phyloP scores from a whole-genome alignment of 2,797 vertebrate species.

The Myiothlypis chrysogaster region DNA sequence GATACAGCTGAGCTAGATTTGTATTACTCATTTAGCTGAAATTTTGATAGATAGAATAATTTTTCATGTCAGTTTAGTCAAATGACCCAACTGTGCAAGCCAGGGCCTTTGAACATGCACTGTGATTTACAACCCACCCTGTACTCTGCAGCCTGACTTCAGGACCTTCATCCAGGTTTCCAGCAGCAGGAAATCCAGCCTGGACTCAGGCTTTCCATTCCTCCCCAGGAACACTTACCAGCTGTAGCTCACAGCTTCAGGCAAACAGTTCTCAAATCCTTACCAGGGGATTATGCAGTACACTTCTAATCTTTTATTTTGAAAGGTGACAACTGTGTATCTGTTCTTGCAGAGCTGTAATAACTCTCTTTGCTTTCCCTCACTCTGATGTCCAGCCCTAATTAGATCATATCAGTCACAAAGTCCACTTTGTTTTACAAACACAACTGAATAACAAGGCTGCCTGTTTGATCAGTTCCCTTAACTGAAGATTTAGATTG shows the following conservation, averaged over 20 bases:
- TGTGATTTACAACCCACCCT: not conserved
- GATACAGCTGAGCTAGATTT: not conserved
- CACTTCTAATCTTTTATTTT: not conserved
- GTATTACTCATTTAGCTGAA: not conserved
- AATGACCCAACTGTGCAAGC: not conserved
- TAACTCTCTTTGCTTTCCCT: not conserved
- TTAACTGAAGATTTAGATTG: not conserved
- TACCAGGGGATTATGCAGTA: not conserved
- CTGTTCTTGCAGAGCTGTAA: not conserved
- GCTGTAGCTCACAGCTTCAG: not conserved
- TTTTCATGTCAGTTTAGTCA: not conserved
- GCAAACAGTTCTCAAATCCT: not conserved
- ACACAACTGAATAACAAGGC: not conserved
- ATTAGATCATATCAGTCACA: not conserved
- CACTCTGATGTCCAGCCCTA: not conserved
- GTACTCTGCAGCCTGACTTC: not conserved
- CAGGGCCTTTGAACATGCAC: not conserved
- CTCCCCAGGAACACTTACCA: not conserved
- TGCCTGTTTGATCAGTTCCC: not conserved
- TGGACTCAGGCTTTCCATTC: not conserved
- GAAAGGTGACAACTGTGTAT: not conserved
- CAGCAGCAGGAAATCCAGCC: slow-evolving; percentile 14
- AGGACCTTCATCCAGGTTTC: slow-evolving; percentile 4
- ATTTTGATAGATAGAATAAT: not conserved
- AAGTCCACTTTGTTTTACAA: not conserved